These are phyloP conservation scores for Rhynchomys soricoides DNA, from an alignment of 2,113 vertebrate genomes.

Conservation along the genomic window DNA sequence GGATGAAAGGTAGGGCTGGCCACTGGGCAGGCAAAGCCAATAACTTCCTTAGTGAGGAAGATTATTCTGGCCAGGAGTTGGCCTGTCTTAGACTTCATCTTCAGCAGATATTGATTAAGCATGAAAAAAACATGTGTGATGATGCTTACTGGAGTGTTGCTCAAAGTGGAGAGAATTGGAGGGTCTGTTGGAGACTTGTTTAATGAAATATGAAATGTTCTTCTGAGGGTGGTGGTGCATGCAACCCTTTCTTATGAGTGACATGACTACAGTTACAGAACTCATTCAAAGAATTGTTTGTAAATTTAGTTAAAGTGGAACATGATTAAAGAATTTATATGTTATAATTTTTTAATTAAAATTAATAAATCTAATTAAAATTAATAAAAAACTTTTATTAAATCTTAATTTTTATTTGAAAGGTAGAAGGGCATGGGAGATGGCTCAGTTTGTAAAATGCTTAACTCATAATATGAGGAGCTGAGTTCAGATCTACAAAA, in stretches of 20 bases:
- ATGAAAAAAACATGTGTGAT: background rate
- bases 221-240: background rate
- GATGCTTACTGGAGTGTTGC: background rate
- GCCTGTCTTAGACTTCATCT: background rate
- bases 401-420: conserved; percentile 3
- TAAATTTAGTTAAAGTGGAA: background rate
- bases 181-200: background rate
- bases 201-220: background rate
- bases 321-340: background rate
- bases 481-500: background rate
- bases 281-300: background rate
- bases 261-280: background rate
- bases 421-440: background rate
- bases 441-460: background rate
- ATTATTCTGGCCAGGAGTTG: background rate
- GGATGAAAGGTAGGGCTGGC: background rate
- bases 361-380: too few species aligned
- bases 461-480: background rate
- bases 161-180: background rate
- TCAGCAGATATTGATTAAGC: background rate
- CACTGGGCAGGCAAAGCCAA: background rate
- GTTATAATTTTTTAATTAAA: background rate
- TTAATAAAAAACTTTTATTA: background rate
- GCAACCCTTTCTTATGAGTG: background rate
- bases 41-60: too few species aligned